These are phyloP conservation scores for Galerucella nymphaeae DNA, from an alignment of 2,888 invertebrate genomes.

Conservation along the genomic window DNA sequence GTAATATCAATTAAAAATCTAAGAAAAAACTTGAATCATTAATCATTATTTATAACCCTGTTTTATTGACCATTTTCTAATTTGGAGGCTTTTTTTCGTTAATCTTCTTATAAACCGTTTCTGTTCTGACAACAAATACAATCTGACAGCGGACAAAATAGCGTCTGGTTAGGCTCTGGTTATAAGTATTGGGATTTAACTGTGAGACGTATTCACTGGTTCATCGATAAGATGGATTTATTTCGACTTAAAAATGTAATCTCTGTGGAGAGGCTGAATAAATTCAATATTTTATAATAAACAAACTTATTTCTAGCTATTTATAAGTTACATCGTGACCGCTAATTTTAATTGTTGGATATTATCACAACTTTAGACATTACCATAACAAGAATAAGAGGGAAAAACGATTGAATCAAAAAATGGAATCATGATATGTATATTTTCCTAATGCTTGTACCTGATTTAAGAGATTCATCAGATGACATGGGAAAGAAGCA, in stretches of 20 bases:
- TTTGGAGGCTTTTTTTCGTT: neutral
- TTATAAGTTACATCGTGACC: too few relatives aligned
- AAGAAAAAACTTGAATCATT: neutral
- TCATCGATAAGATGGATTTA: slow-evolving; percentile 40
- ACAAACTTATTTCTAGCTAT: too few relatives aligned
- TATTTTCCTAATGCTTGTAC: too few relatives aligned
- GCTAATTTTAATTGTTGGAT: too few relatives aligned
- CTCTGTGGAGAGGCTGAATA: slow-evolving; percentile 22
- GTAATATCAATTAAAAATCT: neutral
- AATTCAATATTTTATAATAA: too few relatives aligned
- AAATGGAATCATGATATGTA: too few relatives aligned
- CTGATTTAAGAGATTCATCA: too few relatives aligned
- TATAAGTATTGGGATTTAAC: slow-evolving; percentile 40
- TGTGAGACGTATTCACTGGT: slow-evolving; percentile 33
- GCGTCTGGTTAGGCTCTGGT: slow-evolving; percentile 9
- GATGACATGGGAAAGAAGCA: too few relatives aligned
- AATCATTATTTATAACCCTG: neutral
- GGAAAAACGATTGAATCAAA: too few relatives aligned
- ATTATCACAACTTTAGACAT: too few relatives aligned
- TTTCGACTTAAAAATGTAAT: slow-evolving; percentile 37
- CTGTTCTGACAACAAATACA: slow-evolving; percentile 23
- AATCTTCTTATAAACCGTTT: neutral
- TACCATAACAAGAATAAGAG: too few relatives aligned
- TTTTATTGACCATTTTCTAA: slow-evolving; percentile 10
- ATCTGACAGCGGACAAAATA: slow-evolving; percentile 42